A percentile compares a stretch with the other conserved stretches of the same genome.
These are phyloP conservation scores for Amiota mariae DNA, from an alignment of 2,888 invertebrate species.

Conservation along the genomic window DNA sequence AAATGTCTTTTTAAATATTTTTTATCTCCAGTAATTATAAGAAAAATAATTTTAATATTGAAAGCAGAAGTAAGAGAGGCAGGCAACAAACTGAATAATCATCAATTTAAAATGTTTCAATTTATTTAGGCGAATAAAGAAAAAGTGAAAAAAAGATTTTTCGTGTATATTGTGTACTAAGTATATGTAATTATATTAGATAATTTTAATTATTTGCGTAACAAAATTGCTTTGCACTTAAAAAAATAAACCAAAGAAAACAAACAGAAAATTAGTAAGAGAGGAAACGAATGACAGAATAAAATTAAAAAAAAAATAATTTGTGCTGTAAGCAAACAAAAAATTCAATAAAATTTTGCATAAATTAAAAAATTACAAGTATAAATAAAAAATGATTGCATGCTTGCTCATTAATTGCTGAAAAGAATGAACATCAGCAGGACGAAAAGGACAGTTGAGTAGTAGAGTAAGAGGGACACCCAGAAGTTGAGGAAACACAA, in stretches of 20 bases:
- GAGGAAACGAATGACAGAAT: conserved; percentile 20
- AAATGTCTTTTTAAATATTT: no score
- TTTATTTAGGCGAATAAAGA: conserved; percentile 28
- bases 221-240: conserved; percentile 59
- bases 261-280: conserved; percentile 36
- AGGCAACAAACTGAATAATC: conserved; percentile 4
- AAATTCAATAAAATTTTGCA: neutral
- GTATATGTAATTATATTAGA: conserved; percentile 47
- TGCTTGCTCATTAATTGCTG: conserved; percentile 10
- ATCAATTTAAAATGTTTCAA: conserved; percentile 44
- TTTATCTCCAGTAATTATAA: no score
- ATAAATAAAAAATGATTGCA: neutral
- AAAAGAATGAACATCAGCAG: conserved; percentile 14
- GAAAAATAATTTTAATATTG: neutral
- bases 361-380: neutral
- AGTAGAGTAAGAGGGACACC: conserved; percentile 11
- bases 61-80: neutral
- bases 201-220: conserved; percentile 38
- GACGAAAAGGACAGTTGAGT: conserved; percentile 13
- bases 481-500: conserved; percentile 42
- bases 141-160: conserved; percentile 10
- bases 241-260: neutral
- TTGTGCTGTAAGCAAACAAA: conserved; percentile 9
- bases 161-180: conserved; percentile 19
- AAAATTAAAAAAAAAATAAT: conserved; percentile 1